Evolutionary conservation across 2,888 invertebrate species (phyloP).

Genomic region (Ectropis crepuscularia): DNA sequence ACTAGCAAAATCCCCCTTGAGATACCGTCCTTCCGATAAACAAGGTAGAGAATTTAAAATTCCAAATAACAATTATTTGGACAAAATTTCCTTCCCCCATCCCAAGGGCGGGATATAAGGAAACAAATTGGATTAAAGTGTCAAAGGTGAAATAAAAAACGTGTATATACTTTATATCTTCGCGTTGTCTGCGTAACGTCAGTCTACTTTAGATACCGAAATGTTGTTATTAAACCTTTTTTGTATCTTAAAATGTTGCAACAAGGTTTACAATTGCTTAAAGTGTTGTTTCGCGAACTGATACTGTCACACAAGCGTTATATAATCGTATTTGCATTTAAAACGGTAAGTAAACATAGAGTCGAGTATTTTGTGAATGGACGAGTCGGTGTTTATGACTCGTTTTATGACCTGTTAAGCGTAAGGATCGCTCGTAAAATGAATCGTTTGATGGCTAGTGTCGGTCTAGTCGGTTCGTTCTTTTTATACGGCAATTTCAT

Average conservation of each 20-base stretch:
- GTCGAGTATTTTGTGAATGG: slow-evolving; percentile 76
- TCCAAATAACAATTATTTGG: slow-evolving; percentile 81
- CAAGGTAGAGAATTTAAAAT: slow-evolving; percentile 67
- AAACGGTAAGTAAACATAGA: slow-evolving; percentile 79
- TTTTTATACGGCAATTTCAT: slow-evolving; percentile 52
- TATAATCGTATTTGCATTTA: slow-evolving; percentile 80
- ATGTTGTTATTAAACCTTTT: slow-evolving; percentile 28
- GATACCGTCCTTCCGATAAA: slow-evolving; percentile 50
- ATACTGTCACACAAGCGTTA: slow-evolving; percentile 63
- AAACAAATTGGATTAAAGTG: slow-evolving; percentile 85
- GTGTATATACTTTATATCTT: slow-evolving; percentile 70
- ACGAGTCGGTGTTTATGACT: slow-evolving; percentile 76
- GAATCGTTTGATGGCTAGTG: slow-evolving; percentile 68
- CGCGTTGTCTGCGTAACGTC: slow-evolving; percentile 74
- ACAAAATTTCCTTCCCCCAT: slow-evolving; percentile 72
- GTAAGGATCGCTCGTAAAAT: slow-evolving; percentile 80
- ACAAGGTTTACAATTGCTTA: slow-evolving; percentile 53
- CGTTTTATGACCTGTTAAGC: slow-evolving; percentile 81
- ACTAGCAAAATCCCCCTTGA: slow-evolving; percentile 41
- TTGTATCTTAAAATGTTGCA: slow-evolving; percentile 25
- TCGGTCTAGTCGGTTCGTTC: slow-evolving; percentile 55
- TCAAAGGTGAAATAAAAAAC: slow-evolving; percentile 84
- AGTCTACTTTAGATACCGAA: slow-evolving; percentile 44
- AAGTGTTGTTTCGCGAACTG: slow-evolving; percentile 52
- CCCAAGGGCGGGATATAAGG: slow-evolving; percentile 76